Conservation (phyloP, 2,113 vertebrate genomes). For the Erythrolamprus reginae region DNA sequence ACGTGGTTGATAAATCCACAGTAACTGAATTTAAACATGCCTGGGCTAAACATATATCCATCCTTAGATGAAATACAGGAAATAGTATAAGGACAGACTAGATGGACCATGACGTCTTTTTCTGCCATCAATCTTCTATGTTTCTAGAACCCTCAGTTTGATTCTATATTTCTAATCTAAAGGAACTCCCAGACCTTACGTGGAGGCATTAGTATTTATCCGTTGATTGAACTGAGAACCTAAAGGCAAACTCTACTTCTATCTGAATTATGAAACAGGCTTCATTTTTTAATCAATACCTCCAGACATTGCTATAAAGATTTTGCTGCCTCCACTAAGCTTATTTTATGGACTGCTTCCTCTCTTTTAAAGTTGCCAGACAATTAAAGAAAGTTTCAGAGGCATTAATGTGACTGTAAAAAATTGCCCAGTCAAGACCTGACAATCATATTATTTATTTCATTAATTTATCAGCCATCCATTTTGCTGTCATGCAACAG, state of each 20-base stretch:
- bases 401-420: not conserved
- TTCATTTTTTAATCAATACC: not conserved
- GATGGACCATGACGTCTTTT: too few species aligned
- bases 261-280: not conserved
- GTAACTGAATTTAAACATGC: too few species aligned
- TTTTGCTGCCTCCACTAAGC: not conserved
- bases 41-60: too few species aligned
- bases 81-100: too few species aligned
- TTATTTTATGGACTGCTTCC: not conserved
- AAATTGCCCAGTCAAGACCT: not conserved
- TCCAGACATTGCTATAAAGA: not conserved
- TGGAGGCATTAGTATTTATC: not conserved
- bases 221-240: not conserved
- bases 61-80: too few species aligned
- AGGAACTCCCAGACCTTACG: not conserved
- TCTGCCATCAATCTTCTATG: too few species aligned
- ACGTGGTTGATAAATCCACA: too few species aligned
- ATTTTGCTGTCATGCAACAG: not conserved
- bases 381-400: not conserved
- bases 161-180: not conserved
- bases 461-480: not conserved
- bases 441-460: not conserved
- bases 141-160: not conserved
- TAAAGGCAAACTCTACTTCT: not conserved
- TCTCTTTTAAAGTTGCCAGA: not conserved